These are phyloP conservation scores for Ormyrus labotus DNA, from an alignment of 2,888 invertebrate species.

Conservation along the genomic window DNA sequence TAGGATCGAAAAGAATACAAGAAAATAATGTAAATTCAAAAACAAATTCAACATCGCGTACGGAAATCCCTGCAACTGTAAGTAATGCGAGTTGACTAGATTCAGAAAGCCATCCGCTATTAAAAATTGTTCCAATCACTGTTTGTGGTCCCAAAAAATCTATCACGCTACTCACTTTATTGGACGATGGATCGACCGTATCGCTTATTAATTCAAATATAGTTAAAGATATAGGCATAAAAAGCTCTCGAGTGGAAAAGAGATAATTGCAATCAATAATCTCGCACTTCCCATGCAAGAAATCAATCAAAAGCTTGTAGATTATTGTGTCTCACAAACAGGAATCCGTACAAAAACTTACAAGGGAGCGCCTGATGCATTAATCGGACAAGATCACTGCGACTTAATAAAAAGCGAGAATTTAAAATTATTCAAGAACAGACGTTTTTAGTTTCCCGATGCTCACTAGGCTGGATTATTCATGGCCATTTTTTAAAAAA, in stretches of 20 bases:
- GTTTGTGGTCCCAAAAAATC: not conserved
- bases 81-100: not conserved
- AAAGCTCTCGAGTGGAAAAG: not conserved
- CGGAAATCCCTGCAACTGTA: not conserved
- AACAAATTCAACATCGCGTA: not conserved
- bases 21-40: not conserved
- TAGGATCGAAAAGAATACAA: too few relatives aligned
- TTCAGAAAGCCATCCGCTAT: not conserved
- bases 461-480: slow-evolving; percentile 18
- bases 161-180: not conserved
- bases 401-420: slow-evolving; percentile 5
- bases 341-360: not conserved
- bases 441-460: not conserved
- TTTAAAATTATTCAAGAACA: not conserved
- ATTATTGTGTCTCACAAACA: not conserved
- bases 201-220: not conserved
- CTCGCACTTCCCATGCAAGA: not conserved
- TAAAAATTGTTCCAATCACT: not conserved
- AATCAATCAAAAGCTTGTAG: not conserved
- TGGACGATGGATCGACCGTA: not conserved
- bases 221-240: not conserved
- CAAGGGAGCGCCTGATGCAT: not conserved
- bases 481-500: not conserved
- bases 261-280: slow-evolving; percentile 2
- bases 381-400: slow-evolving; percentile 17